Conservation (phyloP, 1,140 invertebrate species). For the Scaptomyza pallida region DNA sequence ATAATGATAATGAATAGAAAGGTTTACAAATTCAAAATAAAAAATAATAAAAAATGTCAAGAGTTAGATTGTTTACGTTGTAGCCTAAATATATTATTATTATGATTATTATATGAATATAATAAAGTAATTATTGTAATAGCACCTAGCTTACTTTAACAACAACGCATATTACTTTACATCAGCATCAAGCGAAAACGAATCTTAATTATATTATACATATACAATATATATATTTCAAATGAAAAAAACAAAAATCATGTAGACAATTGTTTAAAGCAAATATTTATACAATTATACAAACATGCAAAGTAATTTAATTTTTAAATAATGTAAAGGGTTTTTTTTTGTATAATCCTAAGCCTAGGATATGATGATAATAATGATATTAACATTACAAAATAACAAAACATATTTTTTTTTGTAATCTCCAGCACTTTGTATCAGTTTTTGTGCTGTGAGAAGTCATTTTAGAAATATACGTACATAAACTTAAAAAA, state of each 20-base stretch:
- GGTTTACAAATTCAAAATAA: conserved; percentile 42
- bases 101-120: conserved; percentile 56
- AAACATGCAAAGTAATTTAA: conserved; percentile 59
- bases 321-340: conserved; percentile 51
- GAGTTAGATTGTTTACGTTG: conserved; percentile 43
- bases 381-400: conserved; percentile 38
- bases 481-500: conserved; percentile 29
- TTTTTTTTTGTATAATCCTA: conserved; percentile 49
- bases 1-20: neutral
- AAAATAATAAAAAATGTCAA: conserved; percentile 34
- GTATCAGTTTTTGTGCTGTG: conserved; percentile 23
- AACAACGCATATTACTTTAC: conserved; percentile 69
- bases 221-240: too few species aligned
- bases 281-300: conserved; percentile 71
- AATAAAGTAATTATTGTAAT: conserved; percentile 46
- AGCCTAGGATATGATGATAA: conserved; percentile 29
- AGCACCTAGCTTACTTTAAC: conserved; percentile 70
- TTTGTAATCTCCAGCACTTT: conserved; percentile 41
- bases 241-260: conserved; percentile 35
- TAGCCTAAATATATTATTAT: conserved; percentile 64
- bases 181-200: conserved; percentile 58
- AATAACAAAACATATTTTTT: conserved; percentile 24
- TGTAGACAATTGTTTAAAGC: conserved; percentile 75
- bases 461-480: conserved; percentile 39
- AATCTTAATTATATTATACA: conserved; percentile 50